Evolutionary conservation across 2,113 vertebrate genomes (phyloP), one percentile per base, ranked within the genome.

Genomic region (Oncorhynchus nerka): DNA sequence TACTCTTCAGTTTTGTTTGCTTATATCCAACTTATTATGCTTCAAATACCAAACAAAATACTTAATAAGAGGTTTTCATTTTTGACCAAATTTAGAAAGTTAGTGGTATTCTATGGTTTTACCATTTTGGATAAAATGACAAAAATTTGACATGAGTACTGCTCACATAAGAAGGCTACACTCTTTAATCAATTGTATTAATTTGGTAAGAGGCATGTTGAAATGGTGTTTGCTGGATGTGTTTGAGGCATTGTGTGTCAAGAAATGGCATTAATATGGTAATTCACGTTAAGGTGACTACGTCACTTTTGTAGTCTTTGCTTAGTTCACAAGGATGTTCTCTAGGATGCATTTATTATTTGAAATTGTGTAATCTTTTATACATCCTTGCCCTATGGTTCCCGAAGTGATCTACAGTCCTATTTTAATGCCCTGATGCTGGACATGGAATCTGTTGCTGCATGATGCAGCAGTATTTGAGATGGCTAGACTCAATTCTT

Each of bases 151-250:
- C 39, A 11, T 45, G 39, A 15, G 49, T 16, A 55, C 15, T 51
- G 9, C 49, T 51, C 49, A 51, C 49, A 51, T 51, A 51, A 51
- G 49, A 16, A 32, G 32, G 70, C 48, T 28, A 71, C 70, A 57
- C 26, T 34, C 12, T 4, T 15, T 11, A 51, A 51, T 75, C 34
- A 57, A 28, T 75, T 66, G 48, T 68, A 30, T 70, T 74, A 26
- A 1, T 74, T 74, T 73, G 24, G 22, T 74, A 65, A 64, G n/a
- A 78, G 48, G 76, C 76, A 72, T 78, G 76, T 78, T 78, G 71
- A 77, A 66, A 72, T 61, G 61, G 2, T 51, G 45, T 71, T 77
- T 77, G n/a, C 45, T 77, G n/a, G 62, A 77, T 64, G 15, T 16
- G n/a, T 5, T 19, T 45, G 48, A 57, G 19, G 24, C 68, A 70